Conservation (phyloP, 2,797 vertebrate species). For the Heterohyrax brucei region DNA sequence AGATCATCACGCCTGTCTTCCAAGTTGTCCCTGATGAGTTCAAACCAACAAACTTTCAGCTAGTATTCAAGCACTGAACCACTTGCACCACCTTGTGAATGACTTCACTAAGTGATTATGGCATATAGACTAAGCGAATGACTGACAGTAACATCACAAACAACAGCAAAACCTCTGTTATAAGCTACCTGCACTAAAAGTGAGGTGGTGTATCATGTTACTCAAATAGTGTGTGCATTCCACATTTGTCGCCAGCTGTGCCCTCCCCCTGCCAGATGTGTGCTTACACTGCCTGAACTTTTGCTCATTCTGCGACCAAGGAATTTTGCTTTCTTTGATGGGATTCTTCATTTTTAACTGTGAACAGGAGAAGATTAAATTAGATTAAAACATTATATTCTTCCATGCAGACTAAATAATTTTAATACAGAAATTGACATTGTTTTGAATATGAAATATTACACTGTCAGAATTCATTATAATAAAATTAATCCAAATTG, state of each 20-base stretch:
- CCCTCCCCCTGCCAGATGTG: too few species aligned
- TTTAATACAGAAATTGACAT: not conserved
- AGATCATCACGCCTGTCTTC: not conserved
- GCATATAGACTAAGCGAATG: not conserved
- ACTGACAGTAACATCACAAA: not conserved
- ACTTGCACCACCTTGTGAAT: not conserved
- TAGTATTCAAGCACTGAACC: not conserved
- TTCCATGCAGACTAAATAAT: not conserved
- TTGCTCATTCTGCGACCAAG: not conserved
- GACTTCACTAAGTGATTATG: not conserved
- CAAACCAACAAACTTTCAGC: not conserved
- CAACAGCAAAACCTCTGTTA: not conserved
- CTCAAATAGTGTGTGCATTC: too few species aligned
- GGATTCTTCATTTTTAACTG: not conserved
- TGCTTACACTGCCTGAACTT: not conserved
- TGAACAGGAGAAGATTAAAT: conserved; percentile 6
- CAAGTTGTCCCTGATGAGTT: not conserved
- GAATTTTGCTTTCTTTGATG: not conserved
- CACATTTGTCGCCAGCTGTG: too few species aligned
- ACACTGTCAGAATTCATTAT: not conserved
- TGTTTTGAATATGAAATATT: not conserved
- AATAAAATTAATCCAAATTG: not conserved
- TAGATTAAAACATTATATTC: not conserved
- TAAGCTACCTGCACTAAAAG: not conserved
- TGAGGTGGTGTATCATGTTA: too few species aligned